Conservation (phyloP, 2,797 vertebrate genomes). For the Lepilemur septentrionalis region DNA sequence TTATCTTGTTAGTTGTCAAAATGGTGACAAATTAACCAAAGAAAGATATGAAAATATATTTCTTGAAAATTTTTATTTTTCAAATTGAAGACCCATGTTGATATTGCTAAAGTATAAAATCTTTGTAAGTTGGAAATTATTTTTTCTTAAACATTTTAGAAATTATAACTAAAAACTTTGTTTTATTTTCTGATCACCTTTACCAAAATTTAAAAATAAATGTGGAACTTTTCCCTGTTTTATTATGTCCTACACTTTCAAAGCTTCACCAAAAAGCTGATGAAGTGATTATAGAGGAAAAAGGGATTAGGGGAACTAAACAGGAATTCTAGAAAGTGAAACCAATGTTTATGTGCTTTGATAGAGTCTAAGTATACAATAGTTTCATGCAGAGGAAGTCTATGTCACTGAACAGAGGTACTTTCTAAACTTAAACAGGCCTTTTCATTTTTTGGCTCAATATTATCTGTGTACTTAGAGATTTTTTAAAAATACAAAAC, state of each 20-base stretch:
- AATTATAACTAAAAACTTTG: slow-evolving; percentile 7
- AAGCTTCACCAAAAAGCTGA: background rate
- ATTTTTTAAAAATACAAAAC: background rate
- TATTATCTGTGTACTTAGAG: background rate
- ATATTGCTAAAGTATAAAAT: background rate
- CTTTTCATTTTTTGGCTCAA: background rate
- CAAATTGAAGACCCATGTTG: background rate
- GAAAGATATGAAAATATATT: slow-evolving; percentile 16
- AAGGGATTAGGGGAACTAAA: background rate
- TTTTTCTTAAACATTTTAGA: slow-evolving; percentile 43
- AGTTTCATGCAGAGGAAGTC: background rate
- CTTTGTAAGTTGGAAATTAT: slow-evolving; percentile 8
- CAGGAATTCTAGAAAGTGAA: slow-evolving; percentile 26
- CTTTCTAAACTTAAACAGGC: background rate
- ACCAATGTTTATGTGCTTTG: background rate
- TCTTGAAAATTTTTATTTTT: slow-evolving; percentile 20
- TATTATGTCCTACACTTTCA: background rate
- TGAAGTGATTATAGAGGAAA: background rate
- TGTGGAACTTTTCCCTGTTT: background rate
- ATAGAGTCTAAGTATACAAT: background rate
- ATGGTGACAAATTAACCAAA: slow-evolving; percentile 21
- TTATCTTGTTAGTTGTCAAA: slow-evolving; percentile 16
- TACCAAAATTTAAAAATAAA: slow-evolving; percentile 35
- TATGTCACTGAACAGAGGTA: background rate
- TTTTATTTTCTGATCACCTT: background rate